These are phyloP conservation scores for Planiliza haematocheilus DNA, from an alignment of 2,113 vertebrate genomes.

Conservation along the genomic window DNA sequence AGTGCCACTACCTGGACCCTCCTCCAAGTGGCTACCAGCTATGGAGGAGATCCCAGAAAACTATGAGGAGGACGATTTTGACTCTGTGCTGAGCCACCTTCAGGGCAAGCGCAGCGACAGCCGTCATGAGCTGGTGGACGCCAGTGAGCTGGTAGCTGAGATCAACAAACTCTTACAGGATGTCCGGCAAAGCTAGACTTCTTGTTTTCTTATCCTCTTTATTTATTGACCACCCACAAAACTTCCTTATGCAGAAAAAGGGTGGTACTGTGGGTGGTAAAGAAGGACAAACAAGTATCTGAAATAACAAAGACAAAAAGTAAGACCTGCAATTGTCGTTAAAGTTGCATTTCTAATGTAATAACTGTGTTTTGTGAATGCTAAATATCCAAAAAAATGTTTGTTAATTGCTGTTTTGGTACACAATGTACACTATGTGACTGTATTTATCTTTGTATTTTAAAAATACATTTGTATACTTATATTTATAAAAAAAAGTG, in stretches of 20 bases:
- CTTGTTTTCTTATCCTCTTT: conserved; percentile 12
- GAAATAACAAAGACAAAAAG: conserved; percentile 66
- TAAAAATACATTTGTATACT: conserved; percentile 99
- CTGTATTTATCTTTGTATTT: conserved; percentile 99
- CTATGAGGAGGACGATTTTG: conserved; percentile 97
- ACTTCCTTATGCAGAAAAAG: conserved; percentile 33
- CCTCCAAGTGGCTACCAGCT: conserved; percentile 95
- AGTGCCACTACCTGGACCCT: conserved; percentile 70
- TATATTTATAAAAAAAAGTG: conserved; percentile 95
- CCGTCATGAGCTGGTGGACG: conserved; percentile 96
- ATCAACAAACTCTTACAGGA: conserved; percentile 98
- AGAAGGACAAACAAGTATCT: conserved; percentile 16
- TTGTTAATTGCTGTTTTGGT: conserved; percentile 93
- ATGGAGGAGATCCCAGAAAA: conserved; percentile 99
- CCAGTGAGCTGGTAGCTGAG: conserved; percentile 97
- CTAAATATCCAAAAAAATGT: conserved; percentile 93
- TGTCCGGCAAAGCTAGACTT: conserved; percentile 91
- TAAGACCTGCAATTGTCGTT: conserved; percentile 88
- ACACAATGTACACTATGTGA: conserved; percentile 96
- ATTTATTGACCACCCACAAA: conserved; percentile 44
- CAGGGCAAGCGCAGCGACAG: conserved; percentile 87
- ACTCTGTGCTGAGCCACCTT: conserved; percentile 94
- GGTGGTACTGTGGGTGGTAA: conserved; percentile 25
- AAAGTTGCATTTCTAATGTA: conserved; percentile 95
- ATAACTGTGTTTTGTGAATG: conserved; percentile 97